Conservation (phyloP, 2,888 invertebrate genomes). For the Formica aserva region DNA sequence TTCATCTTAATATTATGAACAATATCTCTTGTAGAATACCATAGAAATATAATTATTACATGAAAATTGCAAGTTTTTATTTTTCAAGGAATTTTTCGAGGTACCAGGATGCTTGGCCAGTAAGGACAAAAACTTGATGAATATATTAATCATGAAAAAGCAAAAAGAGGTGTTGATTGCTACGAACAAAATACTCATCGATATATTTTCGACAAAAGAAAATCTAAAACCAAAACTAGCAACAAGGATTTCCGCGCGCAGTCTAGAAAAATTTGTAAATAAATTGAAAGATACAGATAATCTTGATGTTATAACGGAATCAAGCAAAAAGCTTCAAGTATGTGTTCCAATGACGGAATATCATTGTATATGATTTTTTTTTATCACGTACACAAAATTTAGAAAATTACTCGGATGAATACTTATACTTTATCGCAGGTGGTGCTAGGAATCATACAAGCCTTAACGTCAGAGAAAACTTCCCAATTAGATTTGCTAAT, state of each 20-base stretch:
- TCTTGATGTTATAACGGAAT: constrained; percentile 72
- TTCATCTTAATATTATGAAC: not conserved
- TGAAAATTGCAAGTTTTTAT: constrained; percentile 8
- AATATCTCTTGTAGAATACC: not conserved
- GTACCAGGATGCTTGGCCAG: constrained; percentile 84
- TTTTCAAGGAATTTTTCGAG: constrained; percentile 76
- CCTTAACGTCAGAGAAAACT: constrained; percentile 87
- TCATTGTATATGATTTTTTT: constrained; percentile 4
- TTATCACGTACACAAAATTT: not conserved
- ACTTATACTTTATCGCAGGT: constrained; percentile 78
- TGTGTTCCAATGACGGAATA: not conserved
- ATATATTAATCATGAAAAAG: constrained; percentile 80
- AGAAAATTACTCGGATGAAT: constrained; percentile 14
- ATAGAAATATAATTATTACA: not conserved
- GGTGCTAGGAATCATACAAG: constrained; percentile 87
- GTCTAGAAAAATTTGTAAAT: constrained; percentile 83
- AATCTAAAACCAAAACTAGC: constrained; percentile 80
- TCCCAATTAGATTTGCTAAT: constrained; percentile 88
- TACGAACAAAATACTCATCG: constrained; percentile 80
- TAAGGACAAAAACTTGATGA: constrained; percentile 75
- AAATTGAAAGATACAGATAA: constrained; percentile 78
- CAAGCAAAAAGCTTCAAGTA: constrained; percentile 82
- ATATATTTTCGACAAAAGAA: constrained; percentile 74
- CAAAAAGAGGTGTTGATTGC: constrained; percentile 80
- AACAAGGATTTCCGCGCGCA: constrained; percentile 83